Evolutionary conservation across 1,140 invertebrate genomes (phyloP), one percentile per base, ranked within the genome.

Genomic region (Phthorimaea operculella): DNA sequence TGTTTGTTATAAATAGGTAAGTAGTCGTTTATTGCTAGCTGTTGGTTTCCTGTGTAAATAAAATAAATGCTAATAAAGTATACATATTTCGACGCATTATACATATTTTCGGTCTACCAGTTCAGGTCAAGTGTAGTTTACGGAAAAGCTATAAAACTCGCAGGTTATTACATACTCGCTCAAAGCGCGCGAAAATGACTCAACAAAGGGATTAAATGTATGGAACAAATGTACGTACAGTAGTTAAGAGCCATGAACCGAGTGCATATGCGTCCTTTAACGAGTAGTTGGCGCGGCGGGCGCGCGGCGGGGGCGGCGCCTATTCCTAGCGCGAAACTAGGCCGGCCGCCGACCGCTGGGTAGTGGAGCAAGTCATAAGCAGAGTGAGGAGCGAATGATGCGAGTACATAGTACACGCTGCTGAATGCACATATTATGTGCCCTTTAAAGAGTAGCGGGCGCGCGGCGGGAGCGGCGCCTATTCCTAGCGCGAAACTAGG

Each of bases 331-430:
- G 70, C 78, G 61, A 82, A 84, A 79, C 81, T 84, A 84, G 81
- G 81, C 76, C 81, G 81, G 79, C 72, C 77, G 76, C 77, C 79
- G 79, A 84, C 81, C 72, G 74, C 75, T n/a, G 36, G 66, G 6
- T 62, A 68, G 6, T 62, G 70, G 60, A 50, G 51, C 54, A 71
- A 71, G 42, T 5, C 50, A 70, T 33, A 56, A 59, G 68, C 58
- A 50, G 16, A 52, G 45, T 33, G 50, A 21, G 4, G 16, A 47
- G 45, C 44, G 44, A n/a, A 58, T 72, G 68, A 59, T 63, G 58
- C 47, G 57, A 62, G 54, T 64, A 57, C 65, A 9, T 39, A 5
- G 11, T 9, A 15, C 44, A n/a, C n/a, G n/a, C n/a, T n/a, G n/a
- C n/a, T n/a, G 34, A 12, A 36, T n/a, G n/a, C n/a, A n/a, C n/a